Evolutionary conservation across 2,888 invertebrate species (phyloP).

Genomic region (Pseudolycoriella hygida): DNA sequence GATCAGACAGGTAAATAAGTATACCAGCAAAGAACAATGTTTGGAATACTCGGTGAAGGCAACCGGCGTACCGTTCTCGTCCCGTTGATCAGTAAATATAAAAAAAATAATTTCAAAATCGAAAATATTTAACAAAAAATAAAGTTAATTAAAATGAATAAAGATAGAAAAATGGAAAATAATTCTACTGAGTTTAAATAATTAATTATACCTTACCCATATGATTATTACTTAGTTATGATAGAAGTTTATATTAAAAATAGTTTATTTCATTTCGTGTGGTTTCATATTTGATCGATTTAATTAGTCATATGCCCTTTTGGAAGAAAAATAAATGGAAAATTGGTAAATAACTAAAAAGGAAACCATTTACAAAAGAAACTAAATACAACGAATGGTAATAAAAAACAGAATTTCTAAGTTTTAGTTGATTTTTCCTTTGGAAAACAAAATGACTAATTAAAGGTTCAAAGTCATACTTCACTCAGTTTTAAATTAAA

Average conservation of each 20-base stretch:
- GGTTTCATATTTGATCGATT: not conserved
- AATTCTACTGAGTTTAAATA: not conserved
- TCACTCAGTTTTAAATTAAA: not conserved
- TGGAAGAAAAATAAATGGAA: not conserved
- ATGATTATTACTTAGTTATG: not conserved
- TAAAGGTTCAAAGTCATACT: not conserved
- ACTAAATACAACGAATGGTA: not conserved
- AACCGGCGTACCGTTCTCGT: too few relatives aligned
- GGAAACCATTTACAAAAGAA: not conserved
- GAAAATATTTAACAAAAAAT: not conserved
- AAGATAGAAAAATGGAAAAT: not conserved
- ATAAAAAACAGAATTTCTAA: not conserved
- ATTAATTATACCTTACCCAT: not conserved
- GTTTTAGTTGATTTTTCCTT: too few relatives aligned
- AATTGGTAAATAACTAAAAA: not conserved
- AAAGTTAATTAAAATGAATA: not conserved
- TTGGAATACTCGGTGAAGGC: too few relatives aligned
- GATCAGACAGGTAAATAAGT: too few relatives aligned
- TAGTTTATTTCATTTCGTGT: not conserved
- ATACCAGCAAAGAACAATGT: too few relatives aligned
- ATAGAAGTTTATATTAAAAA: conserved; percentile 1
- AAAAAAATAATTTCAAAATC: not conserved
- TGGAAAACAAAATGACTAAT: not conserved
- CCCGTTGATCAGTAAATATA: not conserved
- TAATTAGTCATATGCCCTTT: not conserved